Conservation (phyloP, 1,140 invertebrate species). For the Zelostemma sp. region DNA sequence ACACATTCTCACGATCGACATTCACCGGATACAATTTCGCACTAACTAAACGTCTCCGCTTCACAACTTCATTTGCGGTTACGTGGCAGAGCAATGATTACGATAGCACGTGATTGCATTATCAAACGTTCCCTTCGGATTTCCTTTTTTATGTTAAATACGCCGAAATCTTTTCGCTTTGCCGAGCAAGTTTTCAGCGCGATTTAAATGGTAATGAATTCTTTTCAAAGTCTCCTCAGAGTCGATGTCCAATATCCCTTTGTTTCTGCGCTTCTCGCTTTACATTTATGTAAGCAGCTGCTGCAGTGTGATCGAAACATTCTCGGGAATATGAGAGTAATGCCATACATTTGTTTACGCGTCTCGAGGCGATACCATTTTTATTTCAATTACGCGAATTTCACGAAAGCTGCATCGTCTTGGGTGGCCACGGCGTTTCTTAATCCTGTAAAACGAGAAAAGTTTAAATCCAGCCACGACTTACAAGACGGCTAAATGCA, state of each 20-base stretch:
- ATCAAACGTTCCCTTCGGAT: too few species aligned
- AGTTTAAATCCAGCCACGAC: constrained; percentile 33
- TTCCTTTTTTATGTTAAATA: too few species aligned
- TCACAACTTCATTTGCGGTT: constrained; percentile 17
- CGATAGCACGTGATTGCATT: too few species aligned
- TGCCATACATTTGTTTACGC: constrained; percentile 27
- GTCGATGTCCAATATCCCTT: background rate
- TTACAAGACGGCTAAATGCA: constrained; percentile 30
- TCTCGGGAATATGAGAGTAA: constrained; percentile 7
- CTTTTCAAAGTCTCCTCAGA: background rate
- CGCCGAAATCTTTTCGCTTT: too few species aligned
- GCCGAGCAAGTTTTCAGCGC: too few species aligned
- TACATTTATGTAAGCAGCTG: background rate
- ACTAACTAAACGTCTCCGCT: constrained; percentile 19
- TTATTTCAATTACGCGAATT: constrained; percentile 42
- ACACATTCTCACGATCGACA: constrained; percentile 32
- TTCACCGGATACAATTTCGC: constrained; percentile 28
- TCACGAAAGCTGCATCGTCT: constrained; percentile 25
- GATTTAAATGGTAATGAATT: background rate
- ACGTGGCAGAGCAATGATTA: background rate
- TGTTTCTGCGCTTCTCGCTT: background rate
- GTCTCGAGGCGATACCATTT: constrained; percentile 33
- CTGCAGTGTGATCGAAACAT: constrained; percentile 9
- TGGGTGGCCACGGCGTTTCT: constrained; percentile 32
- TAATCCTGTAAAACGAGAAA: constrained; percentile 39